phyloP scores from a whole-genome alignment of 1,140 invertebrate genomes.

The Brachionus calyciflorus region DNA sequence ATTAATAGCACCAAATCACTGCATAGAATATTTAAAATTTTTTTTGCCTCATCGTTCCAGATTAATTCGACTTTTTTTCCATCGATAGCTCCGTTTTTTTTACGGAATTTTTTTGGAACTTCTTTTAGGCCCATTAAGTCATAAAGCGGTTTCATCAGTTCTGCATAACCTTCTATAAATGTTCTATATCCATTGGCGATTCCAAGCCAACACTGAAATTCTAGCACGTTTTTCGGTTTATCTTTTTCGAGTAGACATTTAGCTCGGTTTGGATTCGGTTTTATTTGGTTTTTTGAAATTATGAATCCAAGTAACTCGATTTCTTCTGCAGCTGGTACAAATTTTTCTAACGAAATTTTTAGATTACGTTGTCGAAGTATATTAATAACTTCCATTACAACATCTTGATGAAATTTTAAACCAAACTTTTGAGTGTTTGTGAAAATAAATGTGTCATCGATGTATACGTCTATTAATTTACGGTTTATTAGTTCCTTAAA shows the following conservation, averaged over 20 bases:
- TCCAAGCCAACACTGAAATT: too few species aligned
- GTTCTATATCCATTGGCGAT: too few species aligned
- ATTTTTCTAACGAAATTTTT: too few species aligned
- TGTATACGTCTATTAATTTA: background rate
- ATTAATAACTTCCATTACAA: background rate
- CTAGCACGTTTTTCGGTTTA: too few species aligned
- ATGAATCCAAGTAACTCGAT: too few species aligned
- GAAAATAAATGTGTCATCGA: background rate
- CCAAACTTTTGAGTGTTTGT: background rate
- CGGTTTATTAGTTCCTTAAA: background rate
- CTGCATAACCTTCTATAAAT: too few species aligned
- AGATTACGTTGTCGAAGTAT: background rate
- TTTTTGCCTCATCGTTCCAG: background rate
- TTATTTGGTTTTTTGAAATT: too few species aligned
- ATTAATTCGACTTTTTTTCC: background rate
- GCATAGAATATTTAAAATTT: conserved; percentile 5
- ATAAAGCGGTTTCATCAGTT: too few species aligned
- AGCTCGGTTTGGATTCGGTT: too few species aligned
- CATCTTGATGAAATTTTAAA: background rate
- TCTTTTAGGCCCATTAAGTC: background rate
- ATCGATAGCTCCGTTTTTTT: too few species aligned
- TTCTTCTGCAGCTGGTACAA: too few species aligned
- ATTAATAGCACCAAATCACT: background rate
- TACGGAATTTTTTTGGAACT: background rate
- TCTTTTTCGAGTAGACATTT: too few species aligned